Conservation (phyloP, 2,797 vertebrate genomes). For the Alosa sapidissima region DNA sequence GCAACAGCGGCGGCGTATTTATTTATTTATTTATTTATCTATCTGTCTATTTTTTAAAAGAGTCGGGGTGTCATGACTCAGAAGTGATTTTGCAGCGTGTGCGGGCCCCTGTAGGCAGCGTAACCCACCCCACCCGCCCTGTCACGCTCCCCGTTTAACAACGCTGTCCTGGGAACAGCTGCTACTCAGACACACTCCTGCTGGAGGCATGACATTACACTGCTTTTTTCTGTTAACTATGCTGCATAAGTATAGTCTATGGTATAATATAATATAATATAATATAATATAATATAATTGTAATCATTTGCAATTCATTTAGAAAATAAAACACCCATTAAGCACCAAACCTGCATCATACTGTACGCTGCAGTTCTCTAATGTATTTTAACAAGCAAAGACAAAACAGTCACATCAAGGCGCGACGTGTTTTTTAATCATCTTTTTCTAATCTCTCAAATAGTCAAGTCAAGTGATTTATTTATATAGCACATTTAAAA, state of each 20-base stretch:
- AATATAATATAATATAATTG: neutral
- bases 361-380: neutral
- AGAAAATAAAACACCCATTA: neutral
- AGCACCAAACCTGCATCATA: neutral
- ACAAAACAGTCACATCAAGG: neutral
- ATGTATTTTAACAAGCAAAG: neutral
- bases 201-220: neutral
- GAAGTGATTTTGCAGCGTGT: neutral
- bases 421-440: neutral
- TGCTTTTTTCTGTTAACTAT: neutral
- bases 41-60: neutral
- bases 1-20: neutral
- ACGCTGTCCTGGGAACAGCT: neutral
- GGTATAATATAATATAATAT: neutral
- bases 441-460: neutral
- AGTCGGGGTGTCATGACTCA: neutral
- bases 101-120: neutral
- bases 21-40: neutral
- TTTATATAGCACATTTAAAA: too few relatives aligned
- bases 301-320: too few relatives aligned
- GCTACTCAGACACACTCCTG: neutral
- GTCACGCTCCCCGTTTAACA: neutral
- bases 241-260: neutral
- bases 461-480: too few relatives aligned
- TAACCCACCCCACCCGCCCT: neutral